Percentiles rank a stretch among this genome's conserved stretches.
These are phyloP conservation scores for Brotula barbata DNA, from an alignment of 2,797 vertebrate species.

Conservation along the genomic window DNA sequence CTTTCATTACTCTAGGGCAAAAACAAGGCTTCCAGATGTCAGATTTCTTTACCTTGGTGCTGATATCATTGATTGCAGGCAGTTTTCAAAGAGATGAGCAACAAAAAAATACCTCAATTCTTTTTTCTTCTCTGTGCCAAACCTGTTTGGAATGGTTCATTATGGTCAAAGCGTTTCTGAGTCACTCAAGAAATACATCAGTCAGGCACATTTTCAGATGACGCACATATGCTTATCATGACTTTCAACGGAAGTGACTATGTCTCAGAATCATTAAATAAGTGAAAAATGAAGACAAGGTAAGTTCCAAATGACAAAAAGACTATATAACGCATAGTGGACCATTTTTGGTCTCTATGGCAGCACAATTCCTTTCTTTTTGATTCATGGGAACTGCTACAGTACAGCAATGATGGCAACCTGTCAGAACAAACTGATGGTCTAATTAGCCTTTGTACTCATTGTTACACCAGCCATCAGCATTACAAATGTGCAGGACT, in stretches of 20 bases:
- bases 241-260: background rate
- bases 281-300: constrained; percentile 35
- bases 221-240: no score
- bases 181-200: constrained; percentile 1
- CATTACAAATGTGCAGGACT: constrained; percentile 11
- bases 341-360: constrained; percentile 46
- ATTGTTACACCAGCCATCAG: constrained; percentile 8
- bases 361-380: constrained; percentile 38
- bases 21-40: constrained; percentile 69
- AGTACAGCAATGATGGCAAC: constrained; percentile 44
- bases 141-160: background rate
- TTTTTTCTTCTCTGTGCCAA: background rate
- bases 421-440: constrained; percentile 24
- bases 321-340: constrained; percentile 3
- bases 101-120: constrained; percentile 1
- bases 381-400: constrained; percentile 38
- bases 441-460: constrained; percentile 29
- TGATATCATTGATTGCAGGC: constrained; percentile 15
- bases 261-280: no score
- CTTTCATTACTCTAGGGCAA: constrained; percentile 70
- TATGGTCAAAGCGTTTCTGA: constrained; percentile 9
- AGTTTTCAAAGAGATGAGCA: background rate
- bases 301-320: constrained; percentile 21
- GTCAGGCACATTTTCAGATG: background rate
- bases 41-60: constrained; percentile 19